phyloP scores from a whole-genome alignment of 2,113 vertebrate species.

The Procavia capensis region DNA sequence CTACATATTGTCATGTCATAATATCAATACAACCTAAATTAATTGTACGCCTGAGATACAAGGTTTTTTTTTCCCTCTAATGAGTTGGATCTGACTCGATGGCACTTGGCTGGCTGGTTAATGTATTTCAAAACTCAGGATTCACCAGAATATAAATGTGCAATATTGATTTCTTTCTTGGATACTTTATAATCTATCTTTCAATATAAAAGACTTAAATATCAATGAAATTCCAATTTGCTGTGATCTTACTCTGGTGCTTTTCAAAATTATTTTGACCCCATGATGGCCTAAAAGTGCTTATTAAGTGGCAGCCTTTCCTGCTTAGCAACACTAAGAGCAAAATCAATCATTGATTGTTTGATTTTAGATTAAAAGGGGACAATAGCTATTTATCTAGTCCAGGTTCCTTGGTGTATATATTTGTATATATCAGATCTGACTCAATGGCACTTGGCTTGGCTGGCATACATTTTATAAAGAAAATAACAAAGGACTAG shows the following conservation, averaged over 20 bases:
- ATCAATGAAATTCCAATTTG: slow-evolving; percentile 63
- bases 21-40: neutral
- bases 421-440: too few relatives aligned
- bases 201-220: slow-evolving; percentile 58
- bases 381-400: neutral
- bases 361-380: slow-evolving; percentile 10
- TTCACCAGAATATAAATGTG: neutral
- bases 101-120: too few relatives aligned
- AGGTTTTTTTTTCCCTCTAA: neutral
- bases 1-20: neutral
- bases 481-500: neutral
- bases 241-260: slow-evolving; percentile 8
- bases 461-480: too few relatives aligned
- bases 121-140: neutral
- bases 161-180: neutral
- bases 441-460: too few relatives aligned
- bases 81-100: too few relatives aligned
- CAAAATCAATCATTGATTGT: slow-evolving; percentile 24
- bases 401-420: neutral
- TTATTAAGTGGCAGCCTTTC: slow-evolving; percentile 17
- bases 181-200: slow-evolving; percentile 36
- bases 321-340: neutral
- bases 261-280: slow-evolving; percentile 69
- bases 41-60: neutral
- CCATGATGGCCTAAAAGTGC: slow-evolving; percentile 28